Percentiles rank a stretch among this genome's conserved stretches.
phyloP scores from a whole-genome alignment of 2,888 invertebrate genomes.

The Drosophila mimetica region DNA sequence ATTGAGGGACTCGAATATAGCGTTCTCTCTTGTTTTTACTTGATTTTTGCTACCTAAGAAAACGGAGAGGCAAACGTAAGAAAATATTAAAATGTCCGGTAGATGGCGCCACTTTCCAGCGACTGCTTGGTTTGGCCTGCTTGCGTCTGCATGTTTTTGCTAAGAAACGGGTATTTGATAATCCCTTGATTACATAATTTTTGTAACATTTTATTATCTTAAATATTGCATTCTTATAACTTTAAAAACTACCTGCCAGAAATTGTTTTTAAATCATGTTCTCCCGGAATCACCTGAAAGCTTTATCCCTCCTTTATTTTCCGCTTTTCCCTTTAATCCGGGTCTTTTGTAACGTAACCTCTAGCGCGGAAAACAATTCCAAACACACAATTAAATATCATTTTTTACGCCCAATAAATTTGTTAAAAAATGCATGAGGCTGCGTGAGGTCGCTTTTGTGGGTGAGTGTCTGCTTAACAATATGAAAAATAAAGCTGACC shows the following conservation, averaged over 20 bases:
- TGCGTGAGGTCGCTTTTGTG: slow-evolving; percentile 30
- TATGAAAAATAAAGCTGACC: slow-evolving; percentile 58
- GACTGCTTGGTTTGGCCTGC: too few relatives aligned
- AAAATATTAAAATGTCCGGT: too few relatives aligned
- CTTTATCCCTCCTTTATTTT: slow-evolving; percentile 1
- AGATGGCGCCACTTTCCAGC: too few relatives aligned
- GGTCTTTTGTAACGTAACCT: slow-evolving; percentile 30
- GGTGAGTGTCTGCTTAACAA: slow-evolving; percentile 47
- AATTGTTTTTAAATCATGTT: neutral
- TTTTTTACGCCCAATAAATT: slow-evolving; percentile 80
- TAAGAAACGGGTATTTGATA: too few relatives aligned
- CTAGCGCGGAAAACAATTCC: slow-evolving; percentile 44
- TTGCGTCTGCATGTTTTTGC: too few relatives aligned
- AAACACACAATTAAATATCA: slow-evolving; percentile 63
- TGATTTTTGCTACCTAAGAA: too few relatives aligned
- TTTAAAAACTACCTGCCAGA: neutral
- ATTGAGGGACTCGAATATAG: too few relatives aligned
- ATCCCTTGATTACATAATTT: too few relatives aligned
- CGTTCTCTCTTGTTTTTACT: too few relatives aligned
- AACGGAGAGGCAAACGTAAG: too few relatives aligned
- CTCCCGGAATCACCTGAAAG: neutral
- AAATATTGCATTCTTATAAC: too few relatives aligned
- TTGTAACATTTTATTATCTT: too few relatives aligned
- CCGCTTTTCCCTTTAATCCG: slow-evolving; percentile 5
- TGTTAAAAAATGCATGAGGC: slow-evolving; percentile 69